Evolutionary conservation across 2,797 vertebrate genomes (phyloP), one percentile per base, ranked within the genome.

Genomic region (Siniperca obscura): DNA sequence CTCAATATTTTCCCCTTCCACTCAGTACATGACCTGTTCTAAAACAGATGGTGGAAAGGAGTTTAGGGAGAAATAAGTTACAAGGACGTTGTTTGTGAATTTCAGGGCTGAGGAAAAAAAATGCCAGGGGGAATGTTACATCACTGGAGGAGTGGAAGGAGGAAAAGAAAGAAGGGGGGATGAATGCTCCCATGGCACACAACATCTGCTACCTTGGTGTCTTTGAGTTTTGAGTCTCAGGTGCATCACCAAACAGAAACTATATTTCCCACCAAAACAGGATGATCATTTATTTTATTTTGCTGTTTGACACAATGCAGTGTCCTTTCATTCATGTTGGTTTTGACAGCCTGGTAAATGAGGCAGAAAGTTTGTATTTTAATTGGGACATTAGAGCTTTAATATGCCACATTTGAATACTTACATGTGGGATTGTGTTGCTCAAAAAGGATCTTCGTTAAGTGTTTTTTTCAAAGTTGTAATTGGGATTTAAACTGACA

Each of bases 21-120:
- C 42, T 89, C 76, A 70, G 84, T 72, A 81, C 81, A 86, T 85
- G 90, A 94, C 92, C 90, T 71, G 65, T 77, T 83, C 81, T 21
- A 50, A 84, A 93, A 90, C 93, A 94, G 91, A 94, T 94, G 93
- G 92, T 44, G 82, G 76, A 73, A 89, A 80, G 64, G 84, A 93
- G 90, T 91, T 92, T 78, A 59, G 90, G 91, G 87, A 93, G 89
- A 87, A 91, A 92, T 82, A 92, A 92, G 91, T 93, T 91, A 86
- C 89, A 93, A 92, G 92, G 93, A 93, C 86, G 48, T 84, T 92
- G 91, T 94, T 93, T 93, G 85, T 91, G 90, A 91, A 88, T 90
- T 93, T 90, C 75, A 81, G 79, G 74, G 79, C 76, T 81, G 84
- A 79, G 65, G 27, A 82, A 61, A 76, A 76, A 83, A 80, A 75